Conservation (phyloP, 2,113 vertebrate species). For the Aix galericulata region DNA sequence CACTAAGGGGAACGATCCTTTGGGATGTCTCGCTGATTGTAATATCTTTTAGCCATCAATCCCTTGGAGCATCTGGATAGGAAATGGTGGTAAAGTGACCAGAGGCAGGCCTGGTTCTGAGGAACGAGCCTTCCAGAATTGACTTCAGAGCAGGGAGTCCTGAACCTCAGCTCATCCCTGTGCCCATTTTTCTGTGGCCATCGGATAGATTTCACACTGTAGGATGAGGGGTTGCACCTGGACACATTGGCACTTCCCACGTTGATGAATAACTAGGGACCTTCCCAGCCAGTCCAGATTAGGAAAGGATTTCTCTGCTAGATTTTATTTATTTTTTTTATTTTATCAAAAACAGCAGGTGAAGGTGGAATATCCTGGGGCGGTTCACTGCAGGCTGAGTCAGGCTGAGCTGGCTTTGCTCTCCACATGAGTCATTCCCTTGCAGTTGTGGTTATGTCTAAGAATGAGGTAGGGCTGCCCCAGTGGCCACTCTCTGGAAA, state of each 20-base stretch:
- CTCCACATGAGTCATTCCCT: neutral
- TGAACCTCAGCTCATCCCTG: rapidly evolving
- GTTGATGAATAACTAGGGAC: neutral
- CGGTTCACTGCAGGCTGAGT: neutral
- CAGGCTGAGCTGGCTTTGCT: neutral
- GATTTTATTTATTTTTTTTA: neutral
- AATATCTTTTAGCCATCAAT: neutral
- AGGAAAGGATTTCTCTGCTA: neutral
- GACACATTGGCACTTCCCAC: neutral
- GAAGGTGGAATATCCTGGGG: neutral
- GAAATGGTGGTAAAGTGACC: neutral
- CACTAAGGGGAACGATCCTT: neutral
- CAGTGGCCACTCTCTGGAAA: neutral
- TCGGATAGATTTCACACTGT: neutral
- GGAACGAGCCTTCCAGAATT: neutral
- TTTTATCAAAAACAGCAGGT: neutral
- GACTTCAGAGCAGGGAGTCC: neutral
- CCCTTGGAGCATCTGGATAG: neutral
- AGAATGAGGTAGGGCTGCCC: neutral
- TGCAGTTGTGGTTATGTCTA: neutral
- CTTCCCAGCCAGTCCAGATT: neutral
- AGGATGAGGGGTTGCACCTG: neutral
- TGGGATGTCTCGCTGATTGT: neutral
- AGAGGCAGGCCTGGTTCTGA: neutral
- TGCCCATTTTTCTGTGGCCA: neutral